These are phyloP conservation scores for Gavia stellata DNA, from an alignment of 2,113 vertebrate genomes.

Conservation along the genomic window DNA sequence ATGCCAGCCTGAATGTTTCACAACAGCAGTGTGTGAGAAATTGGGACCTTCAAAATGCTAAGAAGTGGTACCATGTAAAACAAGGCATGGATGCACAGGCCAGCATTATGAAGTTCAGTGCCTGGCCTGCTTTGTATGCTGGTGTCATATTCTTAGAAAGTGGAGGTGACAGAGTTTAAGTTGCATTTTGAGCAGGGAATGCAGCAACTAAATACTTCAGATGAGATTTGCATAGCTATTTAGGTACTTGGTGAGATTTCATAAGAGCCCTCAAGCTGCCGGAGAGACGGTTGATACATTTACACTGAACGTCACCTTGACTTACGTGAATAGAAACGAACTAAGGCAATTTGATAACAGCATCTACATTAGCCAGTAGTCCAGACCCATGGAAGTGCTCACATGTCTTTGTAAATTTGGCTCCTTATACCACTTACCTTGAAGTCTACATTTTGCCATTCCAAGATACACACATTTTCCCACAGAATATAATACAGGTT, in stretches of 20 bases:
- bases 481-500: background rate
- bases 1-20: background rate
- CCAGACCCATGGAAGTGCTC: background rate
- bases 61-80: background rate
- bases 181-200: constrained; percentile 6
- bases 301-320: constrained; percentile 9
- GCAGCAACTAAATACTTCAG: constrained; percentile 21
- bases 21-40: background rate
- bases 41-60: background rate
- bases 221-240: constrained; percentile 43
- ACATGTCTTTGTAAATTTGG: background rate
- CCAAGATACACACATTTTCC: background rate
- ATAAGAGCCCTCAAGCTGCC: background rate
- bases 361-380: background rate
- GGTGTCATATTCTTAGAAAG: constrained; percentile 7
- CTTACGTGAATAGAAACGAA: background rate
- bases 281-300: background rate
- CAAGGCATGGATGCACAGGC: background rate
- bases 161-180: background rate
- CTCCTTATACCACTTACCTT: background rate
- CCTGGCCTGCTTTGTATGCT: background rate
- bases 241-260: constrained; percentile 35
- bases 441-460: background rate
- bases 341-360: background rate
- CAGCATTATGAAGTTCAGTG: background rate